These are phyloP conservation scores for Zaprionus africanus DNA, from an alignment of 1,140 invertebrate genomes.

Conservation along the genomic window DNA sequence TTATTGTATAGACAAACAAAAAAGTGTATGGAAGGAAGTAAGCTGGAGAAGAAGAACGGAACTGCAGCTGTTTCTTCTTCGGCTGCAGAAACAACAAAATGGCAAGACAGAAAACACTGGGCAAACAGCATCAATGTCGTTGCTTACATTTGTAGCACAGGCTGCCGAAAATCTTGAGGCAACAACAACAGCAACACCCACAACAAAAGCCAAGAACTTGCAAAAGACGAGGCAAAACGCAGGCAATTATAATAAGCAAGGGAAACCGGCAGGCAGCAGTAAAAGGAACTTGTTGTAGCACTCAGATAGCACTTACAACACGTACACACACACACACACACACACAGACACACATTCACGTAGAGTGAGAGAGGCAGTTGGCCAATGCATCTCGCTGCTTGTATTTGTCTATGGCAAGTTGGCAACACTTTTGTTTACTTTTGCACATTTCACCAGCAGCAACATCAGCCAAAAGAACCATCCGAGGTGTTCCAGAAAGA, in stretches of 20 bases:
- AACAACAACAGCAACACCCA: constrained; percentile 24
- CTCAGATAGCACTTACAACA: constrained; percentile 45
- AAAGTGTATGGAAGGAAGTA: neutral
- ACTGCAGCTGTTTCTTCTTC: constrained; percentile 24
- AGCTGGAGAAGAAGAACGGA: neutral
- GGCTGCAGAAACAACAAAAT: constrained; percentile 6
- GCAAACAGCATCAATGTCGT: constrained; percentile 66
- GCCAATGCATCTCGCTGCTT: constrained; percentile 33
- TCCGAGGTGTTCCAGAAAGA: neutral
- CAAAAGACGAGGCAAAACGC: constrained; percentile 57
- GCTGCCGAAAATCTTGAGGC: constrained; percentile 42
- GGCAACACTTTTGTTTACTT: constrained; percentile 81
- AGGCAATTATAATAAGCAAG: constrained; percentile 76
- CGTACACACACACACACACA: constrained; percentile 23
- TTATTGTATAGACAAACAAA: constrained; percentile 15
- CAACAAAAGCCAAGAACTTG: constrained; percentile 40
- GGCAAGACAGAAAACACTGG: constrained; percentile 23
- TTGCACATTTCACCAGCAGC: constrained; percentile 66
- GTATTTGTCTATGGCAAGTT: constrained; percentile 74
- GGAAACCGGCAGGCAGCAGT: constrained; percentile 51
- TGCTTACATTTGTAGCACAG: constrained; percentile 67
- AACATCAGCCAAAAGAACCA: constrained; percentile 30
- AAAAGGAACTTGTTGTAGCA: constrained; percentile 63
- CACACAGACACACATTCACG: neutral
- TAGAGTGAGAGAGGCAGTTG: constrained; percentile 21